Conservation (phyloP, 2,113 vertebrate species). For the Orthonyx spaldingii region DNA sequence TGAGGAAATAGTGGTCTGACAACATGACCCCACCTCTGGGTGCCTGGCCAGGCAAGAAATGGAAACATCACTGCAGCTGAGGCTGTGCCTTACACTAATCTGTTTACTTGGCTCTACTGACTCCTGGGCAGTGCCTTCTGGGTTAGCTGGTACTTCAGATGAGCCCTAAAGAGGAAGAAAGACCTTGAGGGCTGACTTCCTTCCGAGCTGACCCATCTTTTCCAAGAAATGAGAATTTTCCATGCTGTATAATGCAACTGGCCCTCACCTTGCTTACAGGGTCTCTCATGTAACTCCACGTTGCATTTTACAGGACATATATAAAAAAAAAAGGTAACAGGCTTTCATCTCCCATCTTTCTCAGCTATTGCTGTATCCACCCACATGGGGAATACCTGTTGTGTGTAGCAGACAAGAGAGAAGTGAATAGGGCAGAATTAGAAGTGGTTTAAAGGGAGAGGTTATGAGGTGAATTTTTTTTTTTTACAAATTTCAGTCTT, state of each 20-base stretch:
- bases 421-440: not conserved
- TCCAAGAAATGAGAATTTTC: constrained; percentile 54
- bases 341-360: not conserved
- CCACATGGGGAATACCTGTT: not conserved
- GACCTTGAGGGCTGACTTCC: constrained; percentile 31
- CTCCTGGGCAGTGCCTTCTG: not conserved
- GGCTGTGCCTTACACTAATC: not conserved
- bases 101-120: constrained; percentile 8
- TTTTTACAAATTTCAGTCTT: not conserved
- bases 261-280: constrained; percentile 22
- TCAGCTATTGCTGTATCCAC: not conserved
- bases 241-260: constrained; percentile 37
- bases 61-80: not conserved
- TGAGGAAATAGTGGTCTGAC: constrained; percentile 28
- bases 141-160: not conserved
- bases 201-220: constrained; percentile 27
- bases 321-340: not conserved
- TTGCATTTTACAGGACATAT: not conserved
- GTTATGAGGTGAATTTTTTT: not conserved
- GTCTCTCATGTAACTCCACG: not conserved
- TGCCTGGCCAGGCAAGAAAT: not conserved
- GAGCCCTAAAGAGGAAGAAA: constrained; percentile 21
- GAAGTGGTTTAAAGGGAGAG: not conserved
- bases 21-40: not conserved
- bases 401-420: not conserved